Evolutionary conservation across 2,113 vertebrate genomes (phyloP), one percentile per base, ranked within the genome.

Genomic region (rabbit (Oryctolagus cuniculus)): DNA sequence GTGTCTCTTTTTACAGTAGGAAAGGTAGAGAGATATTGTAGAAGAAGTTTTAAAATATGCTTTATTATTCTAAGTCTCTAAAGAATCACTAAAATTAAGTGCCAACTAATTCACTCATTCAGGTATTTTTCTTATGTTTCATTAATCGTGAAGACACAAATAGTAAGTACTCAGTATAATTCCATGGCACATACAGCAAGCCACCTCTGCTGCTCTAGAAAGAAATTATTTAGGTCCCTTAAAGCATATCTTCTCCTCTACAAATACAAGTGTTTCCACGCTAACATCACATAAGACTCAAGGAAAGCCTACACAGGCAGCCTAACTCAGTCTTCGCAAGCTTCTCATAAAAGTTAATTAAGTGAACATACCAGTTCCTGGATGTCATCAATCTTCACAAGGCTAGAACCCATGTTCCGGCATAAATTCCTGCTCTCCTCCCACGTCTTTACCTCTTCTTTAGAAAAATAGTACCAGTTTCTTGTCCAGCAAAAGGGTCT

Each of bases 391-490:
- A 79, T 66, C 63, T 87, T 90, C 44, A 78, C 11, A 31, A 92
- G 55, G 19, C 9, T 38, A n/a, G 92, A 53, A 1, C 1, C 5
- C 49, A 9, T 16, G 2, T 2, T 0, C 78, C 25, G 9, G 10
- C 94, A 90, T 61, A 58, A 90, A 19, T 34, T 15, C 51, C 27
- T 24, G 69, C 86, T 94, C 17, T 87, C 21, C 1, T 5, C 2
- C 86, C 92, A 96, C 63, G 24, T 90, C n/a, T n/a, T n/a, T 87
- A 63, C n/a, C 67, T 87, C 64, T 83, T 80, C 11, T 80, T 79
- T 38, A 87, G 92, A 94, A 79, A 94, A 92, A 69, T 93, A 87
- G 77, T 96, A 94, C 87, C 81, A 74, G 1, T 58, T 82, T 63
- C 31, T 4, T 90, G 63, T 64, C 90, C 22, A 74, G 29, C 92